Evolutionary conservation across 2,888 invertebrate species (phyloP).

Genomic region (Stramonita haemastoma): DNA sequence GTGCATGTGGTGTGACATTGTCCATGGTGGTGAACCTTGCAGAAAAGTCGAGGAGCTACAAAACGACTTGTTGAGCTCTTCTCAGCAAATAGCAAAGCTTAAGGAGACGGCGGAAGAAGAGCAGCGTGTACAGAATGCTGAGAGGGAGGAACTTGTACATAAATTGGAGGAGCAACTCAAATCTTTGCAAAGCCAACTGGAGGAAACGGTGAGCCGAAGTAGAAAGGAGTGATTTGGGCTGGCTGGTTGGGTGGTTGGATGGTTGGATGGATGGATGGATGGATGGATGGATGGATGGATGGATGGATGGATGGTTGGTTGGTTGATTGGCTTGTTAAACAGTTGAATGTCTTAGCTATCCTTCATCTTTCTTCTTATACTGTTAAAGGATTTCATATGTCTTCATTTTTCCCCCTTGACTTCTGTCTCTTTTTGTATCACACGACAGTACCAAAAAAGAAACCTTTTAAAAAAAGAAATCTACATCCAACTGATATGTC

Average conservation of each 20-base stretch:
- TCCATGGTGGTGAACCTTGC: slow-evolving; percentile 47
- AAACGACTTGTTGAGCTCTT: slow-evolving; percentile 75
- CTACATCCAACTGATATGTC: no score
- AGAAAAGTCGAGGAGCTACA: slow-evolving; percentile 76
- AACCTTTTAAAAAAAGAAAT: no score
- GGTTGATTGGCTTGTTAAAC: no score
- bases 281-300: background rate
- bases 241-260: background rate
- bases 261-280: no score
- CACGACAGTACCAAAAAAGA: no score
- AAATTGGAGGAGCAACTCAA: slow-evolving; percentile 64
- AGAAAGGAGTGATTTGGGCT: background rate
- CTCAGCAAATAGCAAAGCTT: slow-evolving; percentile 74
- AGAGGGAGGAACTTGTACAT: slow-evolving; percentile 62
- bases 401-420: no score
- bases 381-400: no score
- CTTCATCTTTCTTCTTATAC: no score
- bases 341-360: no score
- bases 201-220: slow-evolving; percentile 63
- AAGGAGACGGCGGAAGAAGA: slow-evolving; percentile 63
- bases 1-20: background rate
- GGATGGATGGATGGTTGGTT: background rate
- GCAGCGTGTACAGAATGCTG: slow-evolving; percentile 64
- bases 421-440: no score
- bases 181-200: slow-evolving; percentile 57